These are phyloP conservation scores for Solenodon paradoxus DNA, from an alignment of 2,113 vertebrate genomes.

Conservation along the genomic window DNA sequence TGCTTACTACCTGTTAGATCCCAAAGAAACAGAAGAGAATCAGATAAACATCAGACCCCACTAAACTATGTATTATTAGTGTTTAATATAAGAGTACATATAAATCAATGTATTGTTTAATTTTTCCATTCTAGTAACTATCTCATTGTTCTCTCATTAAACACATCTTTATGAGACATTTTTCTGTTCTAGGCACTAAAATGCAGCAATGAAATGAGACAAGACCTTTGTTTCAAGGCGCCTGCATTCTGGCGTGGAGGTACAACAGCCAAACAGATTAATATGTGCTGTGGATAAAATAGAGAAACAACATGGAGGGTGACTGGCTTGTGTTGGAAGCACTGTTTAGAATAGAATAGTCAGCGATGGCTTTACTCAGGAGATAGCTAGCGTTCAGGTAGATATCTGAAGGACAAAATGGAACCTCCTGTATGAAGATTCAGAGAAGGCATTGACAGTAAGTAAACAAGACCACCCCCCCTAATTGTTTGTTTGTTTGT, in stretches of 20 bases:
- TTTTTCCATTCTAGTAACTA: background rate
- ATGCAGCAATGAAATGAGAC: background rate
- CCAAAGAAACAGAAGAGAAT: background rate
- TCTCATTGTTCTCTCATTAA: background rate
- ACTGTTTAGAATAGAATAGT: too few species aligned
- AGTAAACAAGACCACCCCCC: rapidly evolving
- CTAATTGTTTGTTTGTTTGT: background rate
- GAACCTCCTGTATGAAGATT: background rate
- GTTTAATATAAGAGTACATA: background rate
- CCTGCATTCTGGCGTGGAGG: background rate
- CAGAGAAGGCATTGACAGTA: too few species aligned
- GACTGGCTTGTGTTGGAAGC: background rate
- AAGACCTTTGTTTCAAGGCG: background rate
- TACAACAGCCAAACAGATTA: background rate
- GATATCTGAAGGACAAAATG: background rate
- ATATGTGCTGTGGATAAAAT: background rate
- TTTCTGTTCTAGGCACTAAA: background rate
- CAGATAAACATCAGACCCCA: background rate
- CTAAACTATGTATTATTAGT: background rate
- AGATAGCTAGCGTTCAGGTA: too few species aligned
- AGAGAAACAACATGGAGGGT: too few species aligned
- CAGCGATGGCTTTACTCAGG: background rate
- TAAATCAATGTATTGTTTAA: background rate
- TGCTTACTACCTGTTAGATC: background rate
- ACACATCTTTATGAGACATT: too few species aligned